Evolutionary conservation across 1,140 invertebrate genomes (phyloP), one percentile per base, ranked within the genome.

Genomic region (Hirudo medicinalis): DNA sequence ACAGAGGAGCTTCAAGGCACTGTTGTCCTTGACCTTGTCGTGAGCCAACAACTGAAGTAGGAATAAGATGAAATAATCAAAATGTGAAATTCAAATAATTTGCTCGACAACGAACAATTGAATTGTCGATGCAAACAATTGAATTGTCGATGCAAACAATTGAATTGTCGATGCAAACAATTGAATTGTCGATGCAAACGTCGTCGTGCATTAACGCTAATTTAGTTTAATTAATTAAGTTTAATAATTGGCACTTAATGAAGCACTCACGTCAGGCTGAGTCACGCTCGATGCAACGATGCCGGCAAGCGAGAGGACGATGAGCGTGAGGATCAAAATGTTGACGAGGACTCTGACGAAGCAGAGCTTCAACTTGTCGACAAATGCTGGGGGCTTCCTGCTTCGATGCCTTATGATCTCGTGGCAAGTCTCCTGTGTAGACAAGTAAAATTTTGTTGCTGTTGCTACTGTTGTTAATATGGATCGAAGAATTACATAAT

Each of bases 21-120:
- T n/a, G 55, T 60, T 60, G n/a, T 27, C 27, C 55, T 60, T 60
- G n/a, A 60, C 55, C 40, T 40, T 40, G 55, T 60, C 55, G 55
- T 60, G n/a, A 8, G 55, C 27, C 55, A 60, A 22, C 27, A 60
- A 22, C 55, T 60, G 55, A n/a, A 60, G 4, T n/a, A 27, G 8
- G 15, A 5, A 60, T n/a, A n/a, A n/a, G n/a, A n/a, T n/a, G n/a
- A n/a, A n/a, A n/a, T n/a, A n/a, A n/a, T n/a, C n/a, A n/a, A n/a
- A n/a, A n/a, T n/a, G n/a, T n/a, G n/a, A n/a, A n/a, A n/a, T n/a
- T n/a, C n/a, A n/a, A n/a, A n/a, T n/a, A n/a, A n/a, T n/a, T n/a
- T n/a, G n/a, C n/a, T n/a, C n/a, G n/a, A n/a, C n/a, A n/a, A n/a
- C n/a, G n/a, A n/a, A n/a, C n/a, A n/a, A n/a, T n/a, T n/a, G n/a